Conservation (phyloP, 2,797 vertebrate genomes). For the Cuniculus paca region DNA sequence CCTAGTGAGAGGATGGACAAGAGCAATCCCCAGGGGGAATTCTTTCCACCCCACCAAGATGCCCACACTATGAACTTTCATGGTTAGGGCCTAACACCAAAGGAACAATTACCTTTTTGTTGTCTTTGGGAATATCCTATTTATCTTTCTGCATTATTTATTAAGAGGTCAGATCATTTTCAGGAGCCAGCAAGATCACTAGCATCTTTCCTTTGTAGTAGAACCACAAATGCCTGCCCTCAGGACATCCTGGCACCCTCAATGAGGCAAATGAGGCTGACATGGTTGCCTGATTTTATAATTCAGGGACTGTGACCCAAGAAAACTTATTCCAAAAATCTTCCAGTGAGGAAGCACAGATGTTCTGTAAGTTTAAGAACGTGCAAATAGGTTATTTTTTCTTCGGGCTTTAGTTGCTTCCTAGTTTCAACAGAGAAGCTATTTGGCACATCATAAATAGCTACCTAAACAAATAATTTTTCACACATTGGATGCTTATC, state of each 20-base stretch:
- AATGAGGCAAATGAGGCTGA: conserved; percentile 13
- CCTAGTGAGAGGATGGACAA: background rate
- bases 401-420: conserved; percentile 39
- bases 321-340: conserved; percentile 21
- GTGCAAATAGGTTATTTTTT: background rate
- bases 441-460: conserved; percentile 59
- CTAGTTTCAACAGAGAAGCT: conserved; percentile 54
- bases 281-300: background rate
- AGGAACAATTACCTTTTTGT: conserved; percentile 23
- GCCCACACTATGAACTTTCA: background rate
- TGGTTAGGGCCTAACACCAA: background rate
- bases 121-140: conserved; percentile 42
- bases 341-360: background rate
- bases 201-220: conserved; percentile 37
- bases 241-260: background rate
- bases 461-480: conserved; percentile 61
- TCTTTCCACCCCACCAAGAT: background rate
- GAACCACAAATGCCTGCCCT: background rate
- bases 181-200: conserved; percentile 3
- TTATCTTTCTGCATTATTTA: conserved; percentile 60
- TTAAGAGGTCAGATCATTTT: conserved; percentile 52
- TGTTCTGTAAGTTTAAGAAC: conserved; percentile 47
- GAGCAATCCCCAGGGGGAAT: background rate
- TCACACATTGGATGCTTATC: conserved; percentile 39
- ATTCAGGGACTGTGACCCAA: conserved; percentile 14